Evolutionary conservation across 35 echinoderm and acorn worm genomes (phyloP), one percentile per base, ranked within the genome.

Genomic region (Ptychodera flava): DNA sequence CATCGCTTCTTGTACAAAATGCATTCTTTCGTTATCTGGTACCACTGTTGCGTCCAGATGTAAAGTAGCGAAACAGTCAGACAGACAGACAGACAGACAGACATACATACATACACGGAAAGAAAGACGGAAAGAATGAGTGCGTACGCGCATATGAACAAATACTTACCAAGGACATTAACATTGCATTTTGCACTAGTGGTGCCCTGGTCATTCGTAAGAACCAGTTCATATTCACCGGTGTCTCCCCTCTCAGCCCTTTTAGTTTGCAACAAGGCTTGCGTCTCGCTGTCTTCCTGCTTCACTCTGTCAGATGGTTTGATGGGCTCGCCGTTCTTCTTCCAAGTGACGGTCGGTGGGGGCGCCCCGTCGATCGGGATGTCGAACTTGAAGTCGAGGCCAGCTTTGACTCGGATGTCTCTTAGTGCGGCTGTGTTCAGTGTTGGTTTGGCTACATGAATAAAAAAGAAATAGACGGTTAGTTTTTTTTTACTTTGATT

Each of bases 341-440:
- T 99, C 96, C 96, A 99, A 1, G 32, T 85, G 32, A 99, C 86
- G 10, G 87, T 88, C 14, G 96, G 96, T 28, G 87, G 38, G n/a
- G 96, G 96, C 28, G 88, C 91, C 15, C 92, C 96, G 76, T 94
- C 93, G 16, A 99, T 89, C 37, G 53, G 33, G 28, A 99, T 88
- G 0, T 86, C 82, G 32, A 99, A 79, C 81, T 76, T 78, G 34
- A 99, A 90, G 36, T 99, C 88, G 28, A 90, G 90, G 1, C 92
- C 92, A 12, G 96, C 90, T 64, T 92, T 89, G 0, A 99, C 52
- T 38, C 92, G 94, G 79, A 94, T 81, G 83, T 99, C 96, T 32
- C 83, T 45, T 6, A 99, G 90, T 0, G 86, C 80, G 36, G 90
- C 92, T 36, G 76, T 81, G 36, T 88, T 92, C 33, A 99, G 79